phyloP scores from a whole-genome alignment of 2,113 vertebrate genomes.

The Cephalopholis sonnerati region DNA sequence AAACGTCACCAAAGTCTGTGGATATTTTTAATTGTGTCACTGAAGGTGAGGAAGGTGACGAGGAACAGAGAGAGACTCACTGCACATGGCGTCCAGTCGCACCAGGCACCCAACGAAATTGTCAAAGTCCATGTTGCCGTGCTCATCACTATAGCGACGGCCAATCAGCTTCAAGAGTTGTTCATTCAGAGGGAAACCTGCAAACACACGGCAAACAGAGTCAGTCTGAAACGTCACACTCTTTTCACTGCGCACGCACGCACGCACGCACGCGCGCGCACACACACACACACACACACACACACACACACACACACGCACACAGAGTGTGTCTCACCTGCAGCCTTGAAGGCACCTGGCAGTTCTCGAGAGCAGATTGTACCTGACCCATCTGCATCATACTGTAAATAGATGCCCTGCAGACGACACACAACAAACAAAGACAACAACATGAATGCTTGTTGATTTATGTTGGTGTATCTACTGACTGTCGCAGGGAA shows the following conservation, averaged over 20 bases:
- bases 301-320: not conserved
- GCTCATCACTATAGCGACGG: slow-evolving; percentile 87
- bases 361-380: slow-evolving; percentile 83
- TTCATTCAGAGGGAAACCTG: slow-evolving; percentile 91
- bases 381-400: slow-evolving; percentile 73
- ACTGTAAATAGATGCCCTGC: slow-evolving; percentile 81
- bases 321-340: slow-evolving; percentile 80
- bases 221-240: not conserved
- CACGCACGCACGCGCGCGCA: not conserved
- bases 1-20: too few relatives aligned
- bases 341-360: slow-evolving; percentile 81
- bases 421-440: not conserved
- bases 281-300: not conserved
- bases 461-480: not conserved
- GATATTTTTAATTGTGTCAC: too few relatives aligned
- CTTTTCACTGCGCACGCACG: not conserved
- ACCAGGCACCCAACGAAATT: slow-evolving; percentile 94
- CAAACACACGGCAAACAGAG: not conserved
- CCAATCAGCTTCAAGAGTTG: slow-evolving; percentile 85
- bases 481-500: not conserved
- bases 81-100: slow-evolving; percentile 95
- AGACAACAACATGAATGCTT: not conserved
- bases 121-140: slow-evolving; percentile 92
- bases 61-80: slow-evolving; percentile 78
- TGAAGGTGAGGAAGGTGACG: not conserved